Conservation (phyloP, 2,888 invertebrate genomes). For the Agrypnus murinus region DNA sequence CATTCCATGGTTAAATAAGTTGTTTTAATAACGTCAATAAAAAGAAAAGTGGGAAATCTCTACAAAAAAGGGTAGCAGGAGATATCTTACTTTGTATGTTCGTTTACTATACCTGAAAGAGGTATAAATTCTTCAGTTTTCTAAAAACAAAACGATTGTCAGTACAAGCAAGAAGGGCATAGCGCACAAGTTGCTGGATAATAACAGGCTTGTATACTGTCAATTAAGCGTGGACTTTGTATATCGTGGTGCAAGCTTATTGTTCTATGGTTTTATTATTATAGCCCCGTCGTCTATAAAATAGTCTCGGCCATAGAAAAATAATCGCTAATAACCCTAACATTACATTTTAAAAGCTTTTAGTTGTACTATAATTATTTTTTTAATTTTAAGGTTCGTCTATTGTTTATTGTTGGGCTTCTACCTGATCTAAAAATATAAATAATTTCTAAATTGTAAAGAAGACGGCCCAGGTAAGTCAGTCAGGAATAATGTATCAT, state of each 20-base stretch:
- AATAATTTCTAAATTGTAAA: too few species aligned
- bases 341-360: constrained; percentile 8
- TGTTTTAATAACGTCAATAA: constrained; percentile 2
- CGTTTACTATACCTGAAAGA: too few species aligned
- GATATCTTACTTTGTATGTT: too few species aligned
- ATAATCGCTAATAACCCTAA: constrained; percentile 8
- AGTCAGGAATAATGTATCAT: too few species aligned
- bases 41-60: not conserved
- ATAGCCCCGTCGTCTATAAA: constrained; percentile 22
- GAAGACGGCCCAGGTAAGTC: too few species aligned
- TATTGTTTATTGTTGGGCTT: too few species aligned
- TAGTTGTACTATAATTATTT: not conserved
- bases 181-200: constrained; percentile 30
- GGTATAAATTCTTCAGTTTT: too few species aligned
- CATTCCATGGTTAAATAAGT: constrained; percentile 22
- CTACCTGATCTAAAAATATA: too few species aligned
- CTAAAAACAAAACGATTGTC: too few species aligned
- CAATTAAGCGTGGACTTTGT: constrained; percentile 36
- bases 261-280: constrained; percentile 32
- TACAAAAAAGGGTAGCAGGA: too few species aligned
- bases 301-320: constrained; percentile 11
- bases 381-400: not conserved
- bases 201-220: constrained; percentile 33
- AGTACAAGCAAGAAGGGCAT: constrained; percentile 12
- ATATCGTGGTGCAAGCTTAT: constrained; percentile 23